Percentiles rank a stretch among this genome's conserved stretches.
Evolutionary conservation across 2,888 invertebrate species (phyloP).

Genomic region (Drosophila subsilvestris): DNA sequence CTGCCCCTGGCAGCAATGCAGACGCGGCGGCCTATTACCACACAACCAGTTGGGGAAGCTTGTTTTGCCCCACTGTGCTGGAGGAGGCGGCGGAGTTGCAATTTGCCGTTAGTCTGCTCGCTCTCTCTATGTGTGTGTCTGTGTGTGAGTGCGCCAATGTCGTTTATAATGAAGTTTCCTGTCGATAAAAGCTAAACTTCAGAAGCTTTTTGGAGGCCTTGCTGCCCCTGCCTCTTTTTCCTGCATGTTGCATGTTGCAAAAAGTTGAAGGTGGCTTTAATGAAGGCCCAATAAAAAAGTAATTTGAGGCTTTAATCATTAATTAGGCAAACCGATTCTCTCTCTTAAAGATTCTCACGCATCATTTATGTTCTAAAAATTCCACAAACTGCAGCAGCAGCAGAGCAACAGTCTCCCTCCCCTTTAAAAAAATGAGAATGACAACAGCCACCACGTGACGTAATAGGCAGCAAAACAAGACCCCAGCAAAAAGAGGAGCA

Average conservation of each 20-base stretch:
- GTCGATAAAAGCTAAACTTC: slow-evolving; percentile 72
- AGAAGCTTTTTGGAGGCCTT: slow-evolving; percentile 49
- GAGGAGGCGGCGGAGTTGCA: slow-evolving; percentile 3
- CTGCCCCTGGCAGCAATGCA: slow-evolving; percentile 48
- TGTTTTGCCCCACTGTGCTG: slow-evolving; percentile 34
- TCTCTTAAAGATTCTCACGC: not conserved
- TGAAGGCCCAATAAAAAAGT: slow-evolving; percentile 42
- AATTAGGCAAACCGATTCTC: not conserved
- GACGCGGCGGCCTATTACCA: slow-evolving; percentile 54
- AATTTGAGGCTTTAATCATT: slow-evolving; percentile 15
- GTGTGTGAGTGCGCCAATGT: slow-evolving; percentile 68
- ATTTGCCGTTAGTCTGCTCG: slow-evolving; percentile 40
- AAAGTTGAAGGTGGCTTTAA: slow-evolving; percentile 64
- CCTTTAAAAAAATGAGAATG: slow-evolving; percentile 29
- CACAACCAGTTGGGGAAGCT: slow-evolving; percentile 37
- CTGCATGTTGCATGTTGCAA: slow-evolving; percentile 25
- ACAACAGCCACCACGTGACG: slow-evolving; percentile 58
- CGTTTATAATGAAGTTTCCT: slow-evolving; percentile 79
- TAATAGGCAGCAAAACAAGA: slow-evolving; percentile 55
- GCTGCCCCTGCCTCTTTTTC: slow-evolving; percentile 9
- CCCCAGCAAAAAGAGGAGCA: slow-evolving; percentile 23
- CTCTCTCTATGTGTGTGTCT: slow-evolving; percentile 15
- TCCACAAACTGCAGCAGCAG: not conserved
- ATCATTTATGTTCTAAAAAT: not conserved
- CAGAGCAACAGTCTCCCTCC: slow-evolving; percentile 19